Conservation (phyloP, 2,113 vertebrate genomes). For the Nothobranchius kuhntae region DNA sequence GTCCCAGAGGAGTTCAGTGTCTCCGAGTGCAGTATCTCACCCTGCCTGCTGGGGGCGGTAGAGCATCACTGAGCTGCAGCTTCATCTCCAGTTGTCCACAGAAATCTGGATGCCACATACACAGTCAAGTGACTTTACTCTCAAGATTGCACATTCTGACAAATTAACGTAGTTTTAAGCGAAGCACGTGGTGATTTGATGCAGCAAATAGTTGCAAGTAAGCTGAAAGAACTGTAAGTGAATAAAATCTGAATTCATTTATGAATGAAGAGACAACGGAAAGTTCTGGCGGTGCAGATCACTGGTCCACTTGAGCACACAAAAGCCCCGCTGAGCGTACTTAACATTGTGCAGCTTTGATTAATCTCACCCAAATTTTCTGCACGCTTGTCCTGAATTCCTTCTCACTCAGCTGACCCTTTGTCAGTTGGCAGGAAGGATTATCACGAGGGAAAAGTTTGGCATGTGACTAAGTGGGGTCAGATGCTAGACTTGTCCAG, state of each 20-base stretch:
- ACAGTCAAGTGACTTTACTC: conserved; percentile 41
- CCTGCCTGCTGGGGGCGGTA: conserved; percentile 41
- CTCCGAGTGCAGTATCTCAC: conserved; percentile 6
- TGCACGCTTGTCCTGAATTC: conserved; percentile 46
- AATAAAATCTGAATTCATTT: conserved; percentile 14
- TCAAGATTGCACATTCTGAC: conserved; percentile 13
- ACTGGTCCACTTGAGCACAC: conserved; percentile 35
- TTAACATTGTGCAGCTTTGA: conserved; percentile 31
- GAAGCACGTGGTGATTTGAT: not conserved
- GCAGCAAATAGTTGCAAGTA: not conserved
- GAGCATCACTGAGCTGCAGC: conserved; percentile 19
- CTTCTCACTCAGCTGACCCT: conserved; percentile 64
- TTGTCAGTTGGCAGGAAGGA: conserved; percentile 67
- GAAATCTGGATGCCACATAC: conserved; percentile 34
- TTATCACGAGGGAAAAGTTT: conserved; percentile 58
- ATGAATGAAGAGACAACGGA: conserved; percentile 31
- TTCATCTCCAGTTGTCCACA: no score
- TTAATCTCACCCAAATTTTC: conserved; percentile 37
- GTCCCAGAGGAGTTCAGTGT: not conserved
- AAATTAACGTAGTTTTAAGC: conserved; percentile 7
- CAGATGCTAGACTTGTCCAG: conserved; percentile 46
- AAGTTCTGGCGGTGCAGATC: conserved; percentile 31
- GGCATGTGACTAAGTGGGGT: conserved; percentile 64
- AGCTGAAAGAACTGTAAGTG: no score
- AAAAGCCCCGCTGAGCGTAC: conserved; percentile 33